Conservation (phyloP, 1,140 invertebrate genomes). For the Globodera ellingtonae region DNA sequence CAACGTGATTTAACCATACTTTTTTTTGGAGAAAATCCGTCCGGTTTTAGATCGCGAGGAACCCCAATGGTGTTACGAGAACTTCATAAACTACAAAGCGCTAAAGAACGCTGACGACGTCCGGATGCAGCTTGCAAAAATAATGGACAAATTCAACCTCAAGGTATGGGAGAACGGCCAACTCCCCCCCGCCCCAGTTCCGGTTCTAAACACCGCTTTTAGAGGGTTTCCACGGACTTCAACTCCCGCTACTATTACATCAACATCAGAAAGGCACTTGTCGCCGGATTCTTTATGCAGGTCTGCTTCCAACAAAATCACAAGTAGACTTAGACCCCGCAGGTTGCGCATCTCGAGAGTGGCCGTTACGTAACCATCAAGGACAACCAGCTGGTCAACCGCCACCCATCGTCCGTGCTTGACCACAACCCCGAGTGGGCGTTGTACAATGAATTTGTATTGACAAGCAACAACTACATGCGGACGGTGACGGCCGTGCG, state of each 20-base stretch:
- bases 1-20: constrained; percentile 75
- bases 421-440: constrained; percentile 99
- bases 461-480: constrained; percentile 99
- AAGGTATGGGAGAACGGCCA: constrained; percentile 69
- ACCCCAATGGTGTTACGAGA: constrained; percentile 97
- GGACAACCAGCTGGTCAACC: constrained; percentile 96
- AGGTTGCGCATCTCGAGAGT: constrained; percentile 92
- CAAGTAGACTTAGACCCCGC: not conserved
- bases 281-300: constrained; percentile 99
- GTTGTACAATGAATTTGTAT: constrained; percentile 98
- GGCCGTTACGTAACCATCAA: constrained; percentile 98
- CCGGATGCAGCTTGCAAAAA: constrained; percentile 78
- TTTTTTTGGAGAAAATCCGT: not conserved
- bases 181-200: constrained; percentile 67
- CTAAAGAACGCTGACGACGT: constrained; percentile 89
- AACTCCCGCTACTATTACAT: constrained; percentile 97
- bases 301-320: constrained; percentile 68
- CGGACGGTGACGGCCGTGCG: constrained; percentile 97
- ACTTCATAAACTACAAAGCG: constrained; percentile 97
- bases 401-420: constrained; percentile 96
- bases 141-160: constrained; percentile 89
- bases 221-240: constrained; percentile 85
- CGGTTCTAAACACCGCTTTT: not conserved
- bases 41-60: constrained; percentile 75
- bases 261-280: constrained; percentile 95